Base-by-base conservation (phyloP, 1,140 invertebrate genomes). In the Tribolium castaneum region DNA sequence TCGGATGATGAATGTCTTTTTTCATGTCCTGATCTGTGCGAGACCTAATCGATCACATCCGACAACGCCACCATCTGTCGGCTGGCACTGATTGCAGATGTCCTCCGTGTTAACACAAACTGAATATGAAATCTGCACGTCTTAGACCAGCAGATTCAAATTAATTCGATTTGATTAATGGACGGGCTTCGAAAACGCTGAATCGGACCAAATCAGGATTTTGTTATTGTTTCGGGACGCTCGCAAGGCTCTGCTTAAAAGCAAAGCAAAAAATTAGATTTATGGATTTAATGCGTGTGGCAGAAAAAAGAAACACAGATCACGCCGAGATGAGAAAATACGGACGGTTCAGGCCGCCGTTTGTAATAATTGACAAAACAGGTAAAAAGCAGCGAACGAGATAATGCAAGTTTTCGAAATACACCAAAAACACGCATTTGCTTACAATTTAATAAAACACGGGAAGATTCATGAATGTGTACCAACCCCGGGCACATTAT, bases 81-180 rank as follows among this genome's bases (percentile, higher is more conserved):
- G 54, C 19, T 52, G 54, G 54, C 54, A 59, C 54, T 59, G 54
- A 59, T 59, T 59, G 54, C 54, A 30, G 54, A 59, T 59, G 54
- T 59, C 54, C 54, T 30, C 19, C 51, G 19, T 59, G 54, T 59
- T 59, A 59, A 59, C 54, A 59, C 54, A 30, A 19, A n/a, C 54
- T 52, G 51, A 52, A 52, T 52, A 52, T 52, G 54, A 30, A 59
- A n/a, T 22, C 13, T 14, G 13, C 54, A 22, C 54, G 22, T 59
- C 54, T 59, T 59, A 59, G 54, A 59, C 54, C 54, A 52, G 16
- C 54, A 30, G 54, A 59, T 59, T 59, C 54, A 59, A 59, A 59
- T 59, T 59, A 59, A 59, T 59, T 59, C 54, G 54, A 59, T 59
- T 59, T 59, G 54, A 59, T 59, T 59, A 30, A 59, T 59, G 19